A percentile compares a stretch with the other conserved stretches of the same genome.
Conservation (phyloP, 2,797 vertebrate species). For the Amblyopsis hoosieri region DNA sequence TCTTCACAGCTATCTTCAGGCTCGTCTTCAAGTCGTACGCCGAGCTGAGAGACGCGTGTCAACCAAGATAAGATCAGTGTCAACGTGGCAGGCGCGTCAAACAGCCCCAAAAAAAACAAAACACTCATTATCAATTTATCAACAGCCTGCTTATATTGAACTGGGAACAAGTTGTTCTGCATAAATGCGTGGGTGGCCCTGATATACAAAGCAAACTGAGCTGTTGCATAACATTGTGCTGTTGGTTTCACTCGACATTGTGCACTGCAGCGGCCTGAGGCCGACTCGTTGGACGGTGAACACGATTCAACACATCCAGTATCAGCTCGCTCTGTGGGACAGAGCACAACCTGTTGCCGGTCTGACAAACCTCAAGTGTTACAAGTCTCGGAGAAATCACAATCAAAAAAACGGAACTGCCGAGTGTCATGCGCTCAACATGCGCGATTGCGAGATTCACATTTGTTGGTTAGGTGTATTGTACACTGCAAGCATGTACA, state of each 20-base stretch:
- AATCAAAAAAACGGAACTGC: background rate
- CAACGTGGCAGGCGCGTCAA: background rate
- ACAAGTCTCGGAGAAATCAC: too few relatives aligned
- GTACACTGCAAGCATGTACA: background rate
- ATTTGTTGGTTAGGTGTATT: background rate
- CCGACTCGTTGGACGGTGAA: slow-evolving; percentile 23
- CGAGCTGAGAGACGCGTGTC: slow-evolving; percentile 75
- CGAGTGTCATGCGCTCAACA: background rate
- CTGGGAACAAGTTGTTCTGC: slow-evolving; percentile 18
- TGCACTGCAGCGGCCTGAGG: slow-evolving; percentile 6
- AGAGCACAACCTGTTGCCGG: too few relatives aligned
- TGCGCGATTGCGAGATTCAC: background rate
- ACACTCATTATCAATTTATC: background rate
- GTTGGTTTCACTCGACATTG: slow-evolving; percentile 45
- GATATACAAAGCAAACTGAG: slow-evolving; percentile 40
- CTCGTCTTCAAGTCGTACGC: slow-evolving; percentile 83
- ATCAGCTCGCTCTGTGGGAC: slow-evolving; percentile 2
- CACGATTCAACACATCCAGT: slow-evolving; percentile 28
- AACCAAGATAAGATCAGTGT: background rate
- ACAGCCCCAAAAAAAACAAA: background rate
- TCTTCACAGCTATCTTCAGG: slow-evolving; percentile 93
- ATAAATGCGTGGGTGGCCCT: slow-evolving; percentile 26
- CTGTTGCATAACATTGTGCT: slow-evolving; percentile 32
- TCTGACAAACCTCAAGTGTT: too few relatives aligned
- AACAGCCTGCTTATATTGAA: slow-evolving; percentile 8